A percentile compares a stretch with the other conserved stretches of the same genome.
Evolutionary conservation across 1,140 invertebrate genomes (phyloP).

Genomic region (Sitodiplosis mosellana): DNA sequence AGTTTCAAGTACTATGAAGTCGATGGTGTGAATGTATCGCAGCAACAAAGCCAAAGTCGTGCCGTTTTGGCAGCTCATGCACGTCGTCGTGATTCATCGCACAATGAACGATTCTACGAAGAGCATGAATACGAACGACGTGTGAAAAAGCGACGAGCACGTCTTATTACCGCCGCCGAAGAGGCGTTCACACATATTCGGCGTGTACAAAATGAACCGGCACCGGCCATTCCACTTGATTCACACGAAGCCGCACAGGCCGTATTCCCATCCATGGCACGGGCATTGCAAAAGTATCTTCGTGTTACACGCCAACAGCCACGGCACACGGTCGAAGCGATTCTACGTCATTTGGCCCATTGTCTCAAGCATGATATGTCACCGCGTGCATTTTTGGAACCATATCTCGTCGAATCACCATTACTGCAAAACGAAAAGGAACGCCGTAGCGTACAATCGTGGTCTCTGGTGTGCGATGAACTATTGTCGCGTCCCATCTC

Average conservation of each 20-base stretch:
- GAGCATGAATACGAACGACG: slow-evolving; percentile 91
- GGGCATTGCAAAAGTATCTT: slow-evolving; percentile 90
- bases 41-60: slow-evolving; percentile 42
- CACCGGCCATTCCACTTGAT: slow-evolving; percentile 58
- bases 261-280: slow-evolving; percentile 88
- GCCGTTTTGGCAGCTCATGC: slow-evolving; percentile 51
- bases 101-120: slow-evolving; percentile 94
- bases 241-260: slow-evolving; percentile 90
- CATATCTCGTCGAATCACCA: slow-evolving; percentile 59
- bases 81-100: slow-evolving; percentile 63
- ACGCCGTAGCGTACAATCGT: slow-evolving; percentile 57
- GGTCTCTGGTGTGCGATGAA: slow-evolving; percentile 85
- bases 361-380: slow-evolving; percentile 85
- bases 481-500: slow-evolving; percentile 66
- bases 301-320: slow-evolving; percentile 89
- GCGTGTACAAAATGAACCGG: slow-evolving; percentile 46
- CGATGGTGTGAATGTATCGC: slow-evolving; percentile 58
- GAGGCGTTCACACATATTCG: slow-evolving; percentile 95
- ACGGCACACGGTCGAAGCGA: slow-evolving; percentile 81
- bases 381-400: slow-evolving; percentile 83
- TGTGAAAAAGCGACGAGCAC: slow-evolving; percentile 73
- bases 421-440: slow-evolving; percentile 67
- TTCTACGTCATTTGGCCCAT: slow-evolving; percentile 64
- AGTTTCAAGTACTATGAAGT: slow-evolving; percentile 97
- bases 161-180: slow-evolving; percentile 81